Evolutionary conservation across 2,888 invertebrate genomes (phyloP).

Genomic region (Eristalis intricaria): DNA sequence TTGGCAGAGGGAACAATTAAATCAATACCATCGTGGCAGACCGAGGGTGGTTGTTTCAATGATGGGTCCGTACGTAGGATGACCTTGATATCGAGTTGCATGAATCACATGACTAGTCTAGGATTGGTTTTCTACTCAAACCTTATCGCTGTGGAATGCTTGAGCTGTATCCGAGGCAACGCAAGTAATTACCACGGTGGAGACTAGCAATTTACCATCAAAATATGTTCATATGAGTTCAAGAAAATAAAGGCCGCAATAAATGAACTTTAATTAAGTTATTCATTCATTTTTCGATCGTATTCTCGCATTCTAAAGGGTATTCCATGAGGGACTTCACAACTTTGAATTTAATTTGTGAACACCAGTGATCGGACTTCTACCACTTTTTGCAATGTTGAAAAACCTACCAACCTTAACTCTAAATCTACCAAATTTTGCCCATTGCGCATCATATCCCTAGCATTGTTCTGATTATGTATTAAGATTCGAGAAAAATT

Average conservation of each 20-base stretch:
- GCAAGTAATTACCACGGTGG: background rate
- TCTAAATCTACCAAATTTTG: no score
- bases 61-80: background rate
- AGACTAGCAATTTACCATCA: background rate
- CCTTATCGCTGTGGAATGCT: constrained; percentile 19
- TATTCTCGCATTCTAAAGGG: no score
- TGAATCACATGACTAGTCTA: constrained; percentile 49
- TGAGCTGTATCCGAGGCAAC: background rate
- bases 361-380: no score
- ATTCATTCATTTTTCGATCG: no score
- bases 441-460: no score
- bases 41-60: constrained; percentile 30
- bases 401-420: no score
- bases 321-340: no score
- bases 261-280: no score
- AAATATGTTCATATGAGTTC: background rate
- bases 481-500: no score
- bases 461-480: no score
- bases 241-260: background rate
- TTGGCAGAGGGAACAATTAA: constrained; percentile 11
- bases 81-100: constrained; percentile 11
- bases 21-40: constrained; percentile 43
- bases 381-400: no score
- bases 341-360: no score
- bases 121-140: constrained; percentile 52